Base-by-base conservation (phyloP, 2,113 vertebrate genomes). In the Syrrhaptes paradoxus region DNA sequence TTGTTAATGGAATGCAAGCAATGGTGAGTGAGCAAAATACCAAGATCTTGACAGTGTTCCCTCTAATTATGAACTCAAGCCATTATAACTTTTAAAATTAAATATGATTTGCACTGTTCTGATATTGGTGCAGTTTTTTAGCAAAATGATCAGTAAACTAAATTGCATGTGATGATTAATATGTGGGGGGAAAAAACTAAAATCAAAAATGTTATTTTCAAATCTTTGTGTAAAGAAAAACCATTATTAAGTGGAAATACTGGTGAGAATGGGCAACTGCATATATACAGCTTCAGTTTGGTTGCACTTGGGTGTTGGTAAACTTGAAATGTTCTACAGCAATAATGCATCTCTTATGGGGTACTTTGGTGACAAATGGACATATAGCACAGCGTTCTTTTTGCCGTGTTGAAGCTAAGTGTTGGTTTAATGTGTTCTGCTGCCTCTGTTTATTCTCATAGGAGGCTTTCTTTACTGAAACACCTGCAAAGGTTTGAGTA, bases 81-180 rank as follows among this genome's bases (percentile, higher is more conserved):
- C 98, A 98, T 98, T 98, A 98, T 98, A 97, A 98, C 97, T 98
- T 98, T 98, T 97, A 97, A 98, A 98, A 98, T 98, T 98, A 98
- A 98, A 98, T 98, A 98, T 98, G 96, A 98, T 98, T 98, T 98
- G 98, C 98, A 98, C 98, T 98, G 98, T 98, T 98, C 98, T 98
- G 98, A 98, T 96, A 98, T 98, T 98, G 98, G 98, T 98, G 98
- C 98, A 98, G 98, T 98, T 98, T 98, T 98, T 98, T 98, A 98
- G 98, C 97, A 97, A 94, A 98, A 97, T 77, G 86, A 97, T 85
- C 96, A 97, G 97, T 94, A 96, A 97, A 95, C 96, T 96, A 96
- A 98, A 98, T 97, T 98, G 98, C 98, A 98, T 98, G 98, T 98
- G 97, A 96, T 98, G 95, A 97, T 83, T 91, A 93, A 96, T 95